A percentile compares a stretch with the other conserved stretches of the same genome.
Conservation (phyloP, 2,113 vertebrate genomes). For the Lota lota region DNA sequence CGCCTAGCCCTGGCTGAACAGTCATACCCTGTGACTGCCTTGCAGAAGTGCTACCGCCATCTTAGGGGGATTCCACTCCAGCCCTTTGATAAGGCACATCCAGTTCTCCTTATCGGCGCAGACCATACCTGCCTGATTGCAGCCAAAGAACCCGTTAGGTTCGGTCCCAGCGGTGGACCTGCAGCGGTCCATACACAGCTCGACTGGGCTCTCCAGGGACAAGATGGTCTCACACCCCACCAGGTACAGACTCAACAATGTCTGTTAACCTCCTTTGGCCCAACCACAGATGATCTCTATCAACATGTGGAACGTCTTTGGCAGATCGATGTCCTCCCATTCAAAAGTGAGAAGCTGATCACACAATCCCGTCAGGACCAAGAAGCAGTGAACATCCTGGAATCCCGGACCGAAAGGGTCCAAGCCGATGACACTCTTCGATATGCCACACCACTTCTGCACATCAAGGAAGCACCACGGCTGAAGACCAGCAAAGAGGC, state of each 20-base stretch:
- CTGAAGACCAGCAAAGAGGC: background rate
- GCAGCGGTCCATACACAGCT: background rate
- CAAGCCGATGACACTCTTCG: background rate
- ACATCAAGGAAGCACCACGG: background rate
- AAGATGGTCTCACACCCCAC: background rate
- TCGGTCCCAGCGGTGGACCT: too few relatives aligned
- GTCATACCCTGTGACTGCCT: too few relatives aligned
- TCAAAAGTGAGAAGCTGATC: slow-evolving; percentile 3
- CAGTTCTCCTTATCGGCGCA: too few relatives aligned
- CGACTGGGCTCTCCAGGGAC: background rate
- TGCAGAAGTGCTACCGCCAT: background rate
- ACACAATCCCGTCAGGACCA: background rate
- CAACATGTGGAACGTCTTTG: background rate
- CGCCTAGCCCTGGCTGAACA: too few relatives aligned
- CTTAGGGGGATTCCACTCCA: slow-evolving; percentile 15
- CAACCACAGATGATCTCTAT: background rate
- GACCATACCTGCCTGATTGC: too few relatives aligned
- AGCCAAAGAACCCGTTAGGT: too few relatives aligned
- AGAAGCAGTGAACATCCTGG: background rate
- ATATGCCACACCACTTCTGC: background rate
- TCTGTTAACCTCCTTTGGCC: background rate
- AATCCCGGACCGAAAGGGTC: background rate
- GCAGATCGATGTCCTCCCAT: slow-evolving; percentile 4
- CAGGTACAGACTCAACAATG: too few relatives aligned
- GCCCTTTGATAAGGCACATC: slow-evolving; percentile 6